A percentile compares a stretch with the other conserved stretches of the same genome.
These are phyloP conservation scores for Lottia gigantea DNA, from an alignment of 2,888 invertebrate species.

Conservation along the genomic window DNA sequence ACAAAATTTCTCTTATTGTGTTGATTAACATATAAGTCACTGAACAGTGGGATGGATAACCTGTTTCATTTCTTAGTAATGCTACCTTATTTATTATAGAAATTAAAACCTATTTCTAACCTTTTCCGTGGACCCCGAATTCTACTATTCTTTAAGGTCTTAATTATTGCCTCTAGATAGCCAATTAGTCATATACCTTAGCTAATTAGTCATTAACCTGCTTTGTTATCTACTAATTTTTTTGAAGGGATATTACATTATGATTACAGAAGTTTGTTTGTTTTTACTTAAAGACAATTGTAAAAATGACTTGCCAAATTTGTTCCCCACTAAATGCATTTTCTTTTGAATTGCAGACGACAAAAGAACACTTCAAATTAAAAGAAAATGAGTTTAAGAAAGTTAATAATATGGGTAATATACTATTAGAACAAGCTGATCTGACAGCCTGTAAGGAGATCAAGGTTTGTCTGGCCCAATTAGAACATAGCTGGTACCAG, in stretches of 20 bases:
- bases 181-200: too few species aligned
- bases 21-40: too few species aligned
- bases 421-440: slow-evolving; percentile 51
- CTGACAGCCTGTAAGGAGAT: slow-evolving; percentile 43
- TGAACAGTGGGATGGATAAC: too few species aligned
- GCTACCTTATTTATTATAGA: too few species aligned
- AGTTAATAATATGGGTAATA: slow-evolving; percentile 50
- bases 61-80: too few species aligned
- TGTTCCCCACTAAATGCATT: background rate
- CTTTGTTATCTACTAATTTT: too few species aligned
- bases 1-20: too few species aligned
- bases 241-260: background rate
- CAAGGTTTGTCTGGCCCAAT: slow-evolving; percentile 41
- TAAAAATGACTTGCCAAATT: background rate
- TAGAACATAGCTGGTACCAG: slow-evolving; percentile 50
- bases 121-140: too few species aligned
- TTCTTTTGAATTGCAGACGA: slow-evolving; percentile 37
- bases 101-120: too few species aligned
- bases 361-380: slow-evolving; percentile 51
- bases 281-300: background rate
- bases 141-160: too few species aligned
- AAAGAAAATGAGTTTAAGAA: slow-evolving; percentile 57
- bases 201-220: too few species aligned
- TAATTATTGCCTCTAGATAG: too few species aligned
- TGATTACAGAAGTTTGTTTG: background rate